phyloP scores from a whole-genome alignment of 2,797 vertebrate species.

The Macrochelys suwanniensis region DNA sequence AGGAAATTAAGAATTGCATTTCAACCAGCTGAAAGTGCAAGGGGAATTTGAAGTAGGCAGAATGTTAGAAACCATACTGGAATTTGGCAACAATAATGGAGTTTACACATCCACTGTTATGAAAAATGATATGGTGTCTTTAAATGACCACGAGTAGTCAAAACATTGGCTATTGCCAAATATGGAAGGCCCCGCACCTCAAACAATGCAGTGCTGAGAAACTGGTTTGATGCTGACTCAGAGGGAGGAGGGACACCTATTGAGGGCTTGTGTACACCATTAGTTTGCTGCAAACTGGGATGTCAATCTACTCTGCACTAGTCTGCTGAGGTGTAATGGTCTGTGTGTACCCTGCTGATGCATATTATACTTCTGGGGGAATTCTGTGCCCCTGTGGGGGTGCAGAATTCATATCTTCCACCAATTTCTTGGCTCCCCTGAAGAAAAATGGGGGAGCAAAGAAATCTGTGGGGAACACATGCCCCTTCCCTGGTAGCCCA shows the following conservation, averaged over 20 bases:
- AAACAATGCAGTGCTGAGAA: fast-evolving
- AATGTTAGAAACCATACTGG: background rate
- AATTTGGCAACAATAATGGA: background rate
- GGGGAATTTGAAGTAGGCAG: background rate
- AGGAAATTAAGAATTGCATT: background rate
- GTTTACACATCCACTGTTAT: background rate
- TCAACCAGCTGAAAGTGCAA: background rate
- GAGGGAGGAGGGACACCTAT: background rate
- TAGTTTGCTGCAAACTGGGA: too few relatives aligned
- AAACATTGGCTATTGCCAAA: background rate
- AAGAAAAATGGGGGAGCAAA: too few relatives aligned
- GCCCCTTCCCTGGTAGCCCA: too few relatives aligned
- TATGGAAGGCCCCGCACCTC: background rate
- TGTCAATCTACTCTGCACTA: too few relatives aligned
- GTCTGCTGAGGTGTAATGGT: too few relatives aligned
- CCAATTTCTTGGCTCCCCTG: too few relatives aligned
- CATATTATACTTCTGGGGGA: too few relatives aligned
- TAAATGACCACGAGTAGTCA: background rate
- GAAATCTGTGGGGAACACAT: too few relatives aligned
- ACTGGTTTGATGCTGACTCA: background rate
- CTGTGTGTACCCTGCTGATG: too few relatives aligned
- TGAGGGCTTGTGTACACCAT: background rate
- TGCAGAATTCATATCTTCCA: too few relatives aligned
- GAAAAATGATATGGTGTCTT: background rate
- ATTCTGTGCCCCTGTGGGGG: too few relatives aligned